These are phyloP conservation scores for Poliocrania exsul DNA, from an alignment of 2,797 vertebrate genomes.

Conservation along the genomic window DNA sequence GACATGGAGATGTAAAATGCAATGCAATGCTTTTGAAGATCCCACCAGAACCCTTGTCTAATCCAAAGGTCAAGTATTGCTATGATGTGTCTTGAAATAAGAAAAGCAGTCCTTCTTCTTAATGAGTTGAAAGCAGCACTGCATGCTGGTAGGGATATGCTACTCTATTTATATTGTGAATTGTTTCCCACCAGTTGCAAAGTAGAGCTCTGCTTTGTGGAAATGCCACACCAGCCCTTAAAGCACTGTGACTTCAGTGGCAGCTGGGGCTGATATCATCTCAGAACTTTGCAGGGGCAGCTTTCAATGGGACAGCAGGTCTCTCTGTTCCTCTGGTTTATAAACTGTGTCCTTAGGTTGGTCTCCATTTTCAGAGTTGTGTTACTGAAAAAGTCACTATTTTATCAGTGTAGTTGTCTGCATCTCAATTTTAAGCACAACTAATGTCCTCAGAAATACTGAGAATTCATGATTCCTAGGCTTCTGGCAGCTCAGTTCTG, in stretches of 20 bases:
- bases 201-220: neutral
- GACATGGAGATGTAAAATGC: neutral
- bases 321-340: neutral
- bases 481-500: neutral
- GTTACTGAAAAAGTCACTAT: neutral
- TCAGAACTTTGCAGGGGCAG: neutral
- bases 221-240: neutral
- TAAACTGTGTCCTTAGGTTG: neutral
- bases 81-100: neutral
- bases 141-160: fast-evolving
- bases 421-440: neutral
- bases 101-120: neutral
- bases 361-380: neutral
- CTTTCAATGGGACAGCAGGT: neutral
- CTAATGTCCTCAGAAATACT: neutral
- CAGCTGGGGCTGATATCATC: neutral
- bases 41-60: neutral
- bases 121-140: neutral
- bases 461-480: neutral
- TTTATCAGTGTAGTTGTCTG: neutral
- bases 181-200: neutral
- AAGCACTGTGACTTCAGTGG: neutral
- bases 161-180: neutral
- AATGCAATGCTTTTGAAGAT: neutral
- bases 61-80: neutral